Percentiles rank a stretch among this genome's conserved stretches.
These are phyloP conservation scores for Girardinus metallicus DNA, from an alignment of 2,797 vertebrate genomes.

Conservation along the genomic window DNA sequence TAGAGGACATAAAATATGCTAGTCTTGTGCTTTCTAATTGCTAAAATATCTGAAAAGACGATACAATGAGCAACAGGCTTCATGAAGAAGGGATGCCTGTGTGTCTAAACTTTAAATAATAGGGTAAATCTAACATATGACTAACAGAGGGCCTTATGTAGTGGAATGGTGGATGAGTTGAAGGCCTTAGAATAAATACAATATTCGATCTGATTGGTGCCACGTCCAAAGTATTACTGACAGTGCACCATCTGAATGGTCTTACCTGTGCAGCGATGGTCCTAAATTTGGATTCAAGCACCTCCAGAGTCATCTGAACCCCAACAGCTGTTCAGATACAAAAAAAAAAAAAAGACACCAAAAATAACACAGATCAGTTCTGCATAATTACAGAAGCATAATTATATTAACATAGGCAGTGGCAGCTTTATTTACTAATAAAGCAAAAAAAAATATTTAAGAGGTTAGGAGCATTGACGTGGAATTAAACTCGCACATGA, in stretches of 20 bases:
- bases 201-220: neutral
- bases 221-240: neutral
- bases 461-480: neutral
- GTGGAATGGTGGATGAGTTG: neutral
- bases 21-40: neutral
- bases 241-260: neutral
- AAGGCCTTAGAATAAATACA: neutral
- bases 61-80: neutral
- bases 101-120: neutral
- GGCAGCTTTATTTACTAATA: neutral
- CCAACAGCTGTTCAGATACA: constrained; percentile 64
- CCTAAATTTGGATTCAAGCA: constrained; percentile 71
- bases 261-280: constrained; percentile 65
- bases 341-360: neutral
- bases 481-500: neutral
- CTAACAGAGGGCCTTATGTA: neutral
- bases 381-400: neutral
- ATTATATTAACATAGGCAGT: neutral
- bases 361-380: constrained; percentile 1
- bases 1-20: neutral
- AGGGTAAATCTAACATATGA: neutral
- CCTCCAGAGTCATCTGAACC: constrained; percentile 70
- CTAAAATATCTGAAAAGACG: neutral
- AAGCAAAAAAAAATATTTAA: neutral
- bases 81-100: neutral